A percentile compares a stretch with the other conserved stretches of the same genome.
Evolutionary conservation across 2,113 vertebrate species (phyloP).

Genomic region (Thunnus maccoyii): DNA sequence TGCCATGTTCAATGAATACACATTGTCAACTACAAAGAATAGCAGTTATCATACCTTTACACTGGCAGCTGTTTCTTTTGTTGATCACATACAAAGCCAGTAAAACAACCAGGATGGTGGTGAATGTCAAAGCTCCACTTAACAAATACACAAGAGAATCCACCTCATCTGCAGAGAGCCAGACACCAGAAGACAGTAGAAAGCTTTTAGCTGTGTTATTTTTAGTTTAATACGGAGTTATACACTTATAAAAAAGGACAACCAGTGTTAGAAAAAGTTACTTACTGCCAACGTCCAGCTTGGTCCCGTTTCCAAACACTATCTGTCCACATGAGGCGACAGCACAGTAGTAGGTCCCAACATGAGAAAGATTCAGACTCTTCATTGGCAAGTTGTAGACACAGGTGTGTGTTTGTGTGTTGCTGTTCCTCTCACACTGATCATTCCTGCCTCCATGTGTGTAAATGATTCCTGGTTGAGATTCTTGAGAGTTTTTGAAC

Average conservation of each 20-base stretch:
- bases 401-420: conserved; percentile 26
- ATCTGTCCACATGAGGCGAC: no score
- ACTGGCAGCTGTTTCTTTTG: neutral
- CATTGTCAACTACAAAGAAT: no score
- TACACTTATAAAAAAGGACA: no score
- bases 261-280: no score
- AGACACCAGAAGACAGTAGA: no score
- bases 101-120: no score
- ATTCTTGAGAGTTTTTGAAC: conserved; percentile 53
- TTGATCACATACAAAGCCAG: neutral
- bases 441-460: conserved; percentile 31
- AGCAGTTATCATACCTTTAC: neutral
- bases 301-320: conserved; percentile 52
- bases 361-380: conserved; percentile 7
- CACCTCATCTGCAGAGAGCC: no score
- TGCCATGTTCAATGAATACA: neutral
- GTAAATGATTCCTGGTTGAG: conserved; percentile 63
- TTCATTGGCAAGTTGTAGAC: neutral
- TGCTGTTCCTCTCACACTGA: conserved; percentile 42
- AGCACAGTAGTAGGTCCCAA: no score
- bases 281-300: neutral
- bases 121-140: no score
- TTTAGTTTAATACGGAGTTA: no score
- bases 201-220: no score
- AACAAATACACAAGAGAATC: no score